Conservation (phyloP, 2,113 vertebrate genomes). For the Mirounga angustirostris region DNA sequence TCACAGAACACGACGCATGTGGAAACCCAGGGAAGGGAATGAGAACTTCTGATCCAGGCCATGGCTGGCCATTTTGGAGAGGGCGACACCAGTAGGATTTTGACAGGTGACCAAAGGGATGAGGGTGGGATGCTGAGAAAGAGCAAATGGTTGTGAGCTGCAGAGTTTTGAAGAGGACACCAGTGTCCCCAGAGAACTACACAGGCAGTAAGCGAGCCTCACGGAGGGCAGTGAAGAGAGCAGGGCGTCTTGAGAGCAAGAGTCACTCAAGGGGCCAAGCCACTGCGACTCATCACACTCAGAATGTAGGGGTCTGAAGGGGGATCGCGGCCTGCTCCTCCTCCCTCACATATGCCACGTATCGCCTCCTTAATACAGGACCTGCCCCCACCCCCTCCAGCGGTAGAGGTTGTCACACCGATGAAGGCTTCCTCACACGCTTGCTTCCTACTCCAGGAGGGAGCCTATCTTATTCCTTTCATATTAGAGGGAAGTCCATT, state of each 20-base stretch:
- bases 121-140: neutral
- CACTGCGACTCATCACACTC: accelerated
- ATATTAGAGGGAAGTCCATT: neutral
- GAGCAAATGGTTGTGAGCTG: neutral
- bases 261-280: neutral
- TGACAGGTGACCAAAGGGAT: neutral
- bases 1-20: neutral
- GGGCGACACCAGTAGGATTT: neutral
- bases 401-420: accelerated
- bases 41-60: neutral
- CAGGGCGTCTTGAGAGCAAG: too few relatives aligned
- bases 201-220: neutral
- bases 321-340: accelerated
- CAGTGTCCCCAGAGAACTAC: neutral
- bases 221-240: neutral
- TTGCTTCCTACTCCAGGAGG: neutral
- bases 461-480: neutral
- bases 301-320: neutral
- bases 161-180: neutral
- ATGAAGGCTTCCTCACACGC: neutral
- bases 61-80: neutral
- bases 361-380: neutral
- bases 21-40: neutral
- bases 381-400: accelerated
- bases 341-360: accelerated